Percentiles rank a stretch among this genome's conserved stretches.
Conservation (phyloP, 2,113 vertebrate species). For the Ursus arctos region DNA sequence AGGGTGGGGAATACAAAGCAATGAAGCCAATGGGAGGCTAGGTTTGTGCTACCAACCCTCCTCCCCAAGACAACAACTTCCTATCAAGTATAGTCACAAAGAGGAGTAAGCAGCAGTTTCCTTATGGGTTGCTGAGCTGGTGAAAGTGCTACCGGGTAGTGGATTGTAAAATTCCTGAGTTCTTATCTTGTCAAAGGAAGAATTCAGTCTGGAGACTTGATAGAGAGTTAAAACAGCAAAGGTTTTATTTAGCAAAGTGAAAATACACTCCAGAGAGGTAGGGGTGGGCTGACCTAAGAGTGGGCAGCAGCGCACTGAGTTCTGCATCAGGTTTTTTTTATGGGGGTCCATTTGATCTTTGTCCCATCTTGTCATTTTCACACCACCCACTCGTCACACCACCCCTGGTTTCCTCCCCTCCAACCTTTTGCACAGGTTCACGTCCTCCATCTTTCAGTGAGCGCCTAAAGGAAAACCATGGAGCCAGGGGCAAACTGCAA, state of each 20-base stretch:
- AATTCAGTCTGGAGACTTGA: neutral
- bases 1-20: neutral
- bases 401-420: neutral
- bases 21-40: neutral
- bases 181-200: neutral
- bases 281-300: neutral
- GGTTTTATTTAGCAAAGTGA: neutral
- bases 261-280: neutral
- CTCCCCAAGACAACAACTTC: neutral
- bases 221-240: neutral
- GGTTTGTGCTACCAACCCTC: neutral
- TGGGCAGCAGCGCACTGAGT: neutral
- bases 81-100: neutral
- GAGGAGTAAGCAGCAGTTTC: neutral
- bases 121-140: neutral
- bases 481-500: neutral
- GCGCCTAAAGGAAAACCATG: neutral
- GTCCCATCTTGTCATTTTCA: neutral
- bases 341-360: neutral
- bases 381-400: neutral
- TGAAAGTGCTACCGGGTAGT: neutral
- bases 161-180: neutral
- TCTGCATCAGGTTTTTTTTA: neutral
- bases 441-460: neutral
- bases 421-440: neutral